These are phyloP conservation scores for Drosophila nr. fundita DNA, from an alignment of 2,888 invertebrate genomes.

Conservation along the genomic window DNA sequence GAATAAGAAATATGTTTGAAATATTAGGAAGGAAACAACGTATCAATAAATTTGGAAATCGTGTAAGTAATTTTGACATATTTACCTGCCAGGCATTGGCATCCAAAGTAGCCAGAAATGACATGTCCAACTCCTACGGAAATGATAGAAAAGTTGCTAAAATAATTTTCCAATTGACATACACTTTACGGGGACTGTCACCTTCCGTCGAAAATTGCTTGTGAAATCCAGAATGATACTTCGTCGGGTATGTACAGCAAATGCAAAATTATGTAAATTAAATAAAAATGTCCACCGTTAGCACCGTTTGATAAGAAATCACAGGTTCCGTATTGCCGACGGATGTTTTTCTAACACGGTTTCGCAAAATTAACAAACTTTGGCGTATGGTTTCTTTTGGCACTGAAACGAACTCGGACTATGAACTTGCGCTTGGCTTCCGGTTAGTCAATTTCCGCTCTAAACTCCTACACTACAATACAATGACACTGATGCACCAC, in stretches of 20 bases:
- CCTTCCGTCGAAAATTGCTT: constrained; percentile 83
- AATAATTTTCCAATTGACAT: constrained; percentile 55
- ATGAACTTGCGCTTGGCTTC: constrained; percentile 69
- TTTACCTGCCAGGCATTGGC: constrained; percentile 86
- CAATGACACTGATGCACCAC: constrained; percentile 50
- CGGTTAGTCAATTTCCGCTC: constrained; percentile 82
- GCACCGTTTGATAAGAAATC: constrained; percentile 19
- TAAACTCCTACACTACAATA: constrained; percentile 65
- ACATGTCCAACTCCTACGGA: constrained; percentile 85
- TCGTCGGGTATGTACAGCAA: constrained; percentile 38
- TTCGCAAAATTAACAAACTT: constrained; percentile 34
- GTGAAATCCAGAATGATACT: constrained; percentile 84
- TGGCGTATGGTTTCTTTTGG: constrained; percentile 40
- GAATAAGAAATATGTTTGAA: background rate
- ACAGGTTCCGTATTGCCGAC: constrained; percentile 58
- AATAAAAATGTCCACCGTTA: constrained; percentile 20
- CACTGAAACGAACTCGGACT: constrained; percentile 36
- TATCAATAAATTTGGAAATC: background rate
- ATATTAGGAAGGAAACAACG: background rate
- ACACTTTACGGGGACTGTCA: constrained; percentile 47
- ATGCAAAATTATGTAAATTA: constrained; percentile 70
- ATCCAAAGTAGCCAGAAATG: constrained; percentile 86
- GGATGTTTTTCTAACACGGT: constrained; percentile 53
- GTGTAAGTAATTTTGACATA: constrained; percentile 19
- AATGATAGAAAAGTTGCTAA: constrained; percentile 66